A percentile compares a stretch with the other conserved stretches of the same genome.
Evolutionary conservation across 2,797 vertebrate genomes (phyloP).

Genomic region (Oreochromis grahami): DNA sequence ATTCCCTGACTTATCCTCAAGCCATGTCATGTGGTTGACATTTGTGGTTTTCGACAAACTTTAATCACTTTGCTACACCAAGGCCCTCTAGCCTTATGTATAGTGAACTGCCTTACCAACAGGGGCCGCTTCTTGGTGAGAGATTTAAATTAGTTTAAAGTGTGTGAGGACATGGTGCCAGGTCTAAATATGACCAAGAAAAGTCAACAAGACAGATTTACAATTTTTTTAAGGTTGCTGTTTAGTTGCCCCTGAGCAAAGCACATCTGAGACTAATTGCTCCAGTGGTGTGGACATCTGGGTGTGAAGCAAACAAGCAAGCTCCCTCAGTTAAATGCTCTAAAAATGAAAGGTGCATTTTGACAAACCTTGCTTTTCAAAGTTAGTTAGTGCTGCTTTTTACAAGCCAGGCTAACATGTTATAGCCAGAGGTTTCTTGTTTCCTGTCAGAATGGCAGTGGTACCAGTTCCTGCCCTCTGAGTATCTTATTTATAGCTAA

Average conservation of each 20-base stretch:
- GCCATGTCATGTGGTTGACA: background rate
- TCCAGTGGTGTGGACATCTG: constrained; percentile 24
- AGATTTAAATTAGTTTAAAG: background rate
- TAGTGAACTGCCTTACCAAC: background rate
- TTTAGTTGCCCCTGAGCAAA: constrained; percentile 17
- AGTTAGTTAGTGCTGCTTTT: background rate
- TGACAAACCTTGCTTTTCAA: background rate
- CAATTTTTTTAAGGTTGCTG: background rate
- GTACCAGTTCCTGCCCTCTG: background rate
- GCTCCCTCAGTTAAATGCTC: background rate
- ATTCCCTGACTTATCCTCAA: background rate
- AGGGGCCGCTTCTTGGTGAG: background rate
- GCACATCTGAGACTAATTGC: constrained; percentile 22
- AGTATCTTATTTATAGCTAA: constrained; percentile 35
- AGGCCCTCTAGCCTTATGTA: background rate
- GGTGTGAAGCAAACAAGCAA: background rate
- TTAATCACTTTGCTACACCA: constrained; percentile 2
- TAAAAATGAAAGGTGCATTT: constrained; percentile 1
- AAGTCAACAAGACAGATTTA: constrained; percentile 25
- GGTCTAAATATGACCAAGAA: constrained; percentile 9
- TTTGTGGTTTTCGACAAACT: constrained; percentile 11
- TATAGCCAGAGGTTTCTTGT: background rate
- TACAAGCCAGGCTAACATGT: background rate
- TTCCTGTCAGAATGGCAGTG: background rate
- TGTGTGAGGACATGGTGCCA: background rate